Evolutionary conservation across 2,113 vertebrate genomes (phyloP).

Genomic region (Psittacula cyanocephala): DNA sequence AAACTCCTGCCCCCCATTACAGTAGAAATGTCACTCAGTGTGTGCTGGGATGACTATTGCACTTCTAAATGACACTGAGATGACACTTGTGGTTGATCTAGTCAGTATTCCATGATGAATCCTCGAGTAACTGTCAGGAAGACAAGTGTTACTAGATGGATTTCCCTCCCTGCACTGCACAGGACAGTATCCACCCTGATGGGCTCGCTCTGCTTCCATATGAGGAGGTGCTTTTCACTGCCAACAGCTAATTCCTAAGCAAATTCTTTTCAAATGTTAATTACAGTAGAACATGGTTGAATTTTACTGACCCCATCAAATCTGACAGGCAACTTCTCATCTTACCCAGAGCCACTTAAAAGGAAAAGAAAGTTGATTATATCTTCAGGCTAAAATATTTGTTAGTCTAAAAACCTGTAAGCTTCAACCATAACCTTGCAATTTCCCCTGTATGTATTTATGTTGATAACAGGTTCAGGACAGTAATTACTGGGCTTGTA

Average conservation of each 20-base stretch:
- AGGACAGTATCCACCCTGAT: neutral
- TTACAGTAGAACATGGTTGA: slow-evolving; percentile 75
- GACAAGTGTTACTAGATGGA: neutral
- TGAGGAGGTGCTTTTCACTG: slow-evolving; percentile 3
- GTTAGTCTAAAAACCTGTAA: slow-evolving; percentile 60
- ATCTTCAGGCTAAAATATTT: slow-evolving; percentile 71
- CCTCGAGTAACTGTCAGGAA: neutral
- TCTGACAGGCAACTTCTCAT: slow-evolving; percentile 78
- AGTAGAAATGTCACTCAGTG: neutral
- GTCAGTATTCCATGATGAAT: neutral
- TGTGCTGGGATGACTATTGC: neutral
- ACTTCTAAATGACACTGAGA: neutral
- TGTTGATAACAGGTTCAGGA: slow-evolving; percentile 57
- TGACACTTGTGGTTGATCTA: neutral
- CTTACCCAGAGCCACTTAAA: slow-evolving; percentile 77
- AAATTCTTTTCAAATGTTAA: slow-evolving; percentile 80
- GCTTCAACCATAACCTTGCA: slow-evolving; percentile 55
- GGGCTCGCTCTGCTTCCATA: neutral
- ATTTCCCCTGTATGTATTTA: slow-evolving; percentile 62
- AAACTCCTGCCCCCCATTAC: too few species aligned
- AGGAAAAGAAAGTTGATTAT: slow-evolving; percentile 51
- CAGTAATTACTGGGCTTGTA: slow-evolving; percentile 66
- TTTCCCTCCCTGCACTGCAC: neutral
- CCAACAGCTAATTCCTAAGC: slow-evolving; percentile 81
- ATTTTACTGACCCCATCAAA: slow-evolving; percentile 73